Percentiles rank a stretch among this genome's conserved stretches.
phyloP scores from a whole-genome alignment of 92 coral and sea anemone genomes.

The Actinernus sp. region DNA sequence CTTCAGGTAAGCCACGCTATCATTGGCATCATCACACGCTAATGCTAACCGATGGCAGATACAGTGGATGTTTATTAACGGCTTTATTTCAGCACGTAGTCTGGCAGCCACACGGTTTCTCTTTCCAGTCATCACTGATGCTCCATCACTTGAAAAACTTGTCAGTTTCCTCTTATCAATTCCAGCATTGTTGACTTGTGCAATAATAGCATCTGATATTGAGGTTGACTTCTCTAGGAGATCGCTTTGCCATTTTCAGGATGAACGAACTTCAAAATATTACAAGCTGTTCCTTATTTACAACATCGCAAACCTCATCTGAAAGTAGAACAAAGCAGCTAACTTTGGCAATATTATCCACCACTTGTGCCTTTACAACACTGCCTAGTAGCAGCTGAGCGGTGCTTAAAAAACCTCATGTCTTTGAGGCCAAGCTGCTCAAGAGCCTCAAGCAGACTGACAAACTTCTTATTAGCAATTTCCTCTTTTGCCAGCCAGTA shows the following conservation, averaged over 20 bases:
- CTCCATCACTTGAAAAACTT: slow-evolving; percentile 65
- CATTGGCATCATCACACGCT: slow-evolving; percentile 76
- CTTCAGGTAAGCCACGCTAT: slow-evolving; percentile 47
- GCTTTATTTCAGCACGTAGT: slow-evolving; percentile 51
- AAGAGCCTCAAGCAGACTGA: slow-evolving; percentile 39
- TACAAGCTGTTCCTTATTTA: slow-evolving; percentile 64
- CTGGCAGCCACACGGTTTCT: slow-evolving; percentile 65
- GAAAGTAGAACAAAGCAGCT: slow-evolving; percentile 55
- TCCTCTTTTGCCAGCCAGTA: slow-evolving; percentile 76
- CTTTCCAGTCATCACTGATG: slow-evolving; percentile 59
- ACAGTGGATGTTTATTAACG: slow-evolving; percentile 54
- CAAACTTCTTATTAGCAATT: slow-evolving; percentile 55
- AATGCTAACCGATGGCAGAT: slow-evolving; percentile 69
- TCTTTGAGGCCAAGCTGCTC: slow-evolving; percentile 63
- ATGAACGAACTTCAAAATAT: slow-evolving; percentile 62
- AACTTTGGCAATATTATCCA: slow-evolving; percentile 13
- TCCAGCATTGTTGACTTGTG: slow-evolving; percentile 34
- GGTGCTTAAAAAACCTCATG: slow-evolving; percentile 62
- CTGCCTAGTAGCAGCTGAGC: slow-evolving; percentile 61
- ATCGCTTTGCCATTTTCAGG: slow-evolving; percentile 58
- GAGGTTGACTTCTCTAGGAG: slow-evolving; percentile 46
- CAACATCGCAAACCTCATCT: slow-evolving; percentile 66
- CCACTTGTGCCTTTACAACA: slow-evolving; percentile 22
- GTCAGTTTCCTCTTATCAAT: slow-evolving; percentile 36
- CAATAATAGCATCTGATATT: slow-evolving; percentile 30